Evolutionary conservation across 2,888 invertebrate species (phyloP), one percentile per base, ranked within the genome.

Genomic region (Hesperia comma): DNA sequence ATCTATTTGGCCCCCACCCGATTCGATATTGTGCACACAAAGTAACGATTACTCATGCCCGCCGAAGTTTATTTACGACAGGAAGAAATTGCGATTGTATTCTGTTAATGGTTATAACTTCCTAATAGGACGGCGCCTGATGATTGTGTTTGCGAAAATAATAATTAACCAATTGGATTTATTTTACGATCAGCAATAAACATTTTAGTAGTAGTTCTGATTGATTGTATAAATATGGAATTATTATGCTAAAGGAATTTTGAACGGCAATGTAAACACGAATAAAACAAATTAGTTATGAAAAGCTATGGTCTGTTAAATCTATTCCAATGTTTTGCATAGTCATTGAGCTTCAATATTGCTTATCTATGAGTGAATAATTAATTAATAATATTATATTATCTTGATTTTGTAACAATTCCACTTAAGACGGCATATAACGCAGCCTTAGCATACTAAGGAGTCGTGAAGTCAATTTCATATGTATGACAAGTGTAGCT

Each of bases 81-180:
- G 91, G 91, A 92, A 90, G 90, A 90, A 89, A 90, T 90, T 88
- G 90, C 88, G 79, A 92, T 91, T 90, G 90, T 90, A 84, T 89
- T 86, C 87, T 85, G 77, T 80, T 85, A 86, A 88, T 89, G 87
- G 87, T 85, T 87, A 87, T 88, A 90, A 90, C 88, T 86, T 88
- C 86, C 87, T 78, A 85, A 86, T 84, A 85, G 77, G 80, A 78
- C 72, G 79, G 74, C 76, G 75, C 75, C 72, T 70, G 72, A 69
- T 75, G 74, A 75, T 74, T 71, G 60, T 74, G 71, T 76, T 75
- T 67, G 70, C 69, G 56, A 64, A 71, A 70, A 71, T 69, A 66
- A 57, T 70, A 69, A 73, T 72, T 70, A 72, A 67, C 67, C 71
- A 49, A 69, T 69, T 54, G 61, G 37, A 57, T 37, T 63, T 56